Evolutionary conservation across 2,113 vertebrate genomes (phyloP).

Genomic region (Xiphophorus couchianus): DNA sequence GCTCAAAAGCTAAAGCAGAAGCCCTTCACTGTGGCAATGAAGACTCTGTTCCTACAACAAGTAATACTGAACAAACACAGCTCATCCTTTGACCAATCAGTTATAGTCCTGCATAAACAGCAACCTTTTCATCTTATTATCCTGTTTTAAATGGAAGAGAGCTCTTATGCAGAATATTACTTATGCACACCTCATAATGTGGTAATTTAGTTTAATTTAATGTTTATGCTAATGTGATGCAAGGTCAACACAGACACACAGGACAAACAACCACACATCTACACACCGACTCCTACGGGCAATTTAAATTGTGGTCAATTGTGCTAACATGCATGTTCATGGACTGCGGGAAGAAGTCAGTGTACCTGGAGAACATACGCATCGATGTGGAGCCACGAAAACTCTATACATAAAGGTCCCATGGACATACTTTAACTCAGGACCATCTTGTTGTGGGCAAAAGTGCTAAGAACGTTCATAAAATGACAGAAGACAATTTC

Average conservation of each 20-base stretch:
- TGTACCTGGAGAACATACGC: not conserved
- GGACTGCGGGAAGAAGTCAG: not conserved
- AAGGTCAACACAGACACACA: not conserved
- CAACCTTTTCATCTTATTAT: constrained; percentile 8
- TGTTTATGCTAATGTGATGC: constrained; percentile 13
- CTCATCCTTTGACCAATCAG: not conserved
- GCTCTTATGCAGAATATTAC: constrained; percentile 31
- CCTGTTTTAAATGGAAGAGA: constrained; percentile 11
- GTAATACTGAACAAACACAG: not conserved
- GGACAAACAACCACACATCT: too few species aligned
- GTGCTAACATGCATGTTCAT: not conserved
- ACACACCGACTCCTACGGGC: not conserved
- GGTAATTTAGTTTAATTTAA: constrained; percentile 39
- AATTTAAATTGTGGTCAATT: not conserved
- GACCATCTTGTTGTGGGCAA: too few species aligned
- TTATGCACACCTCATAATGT: constrained; percentile 42
- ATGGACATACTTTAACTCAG: not conserved
- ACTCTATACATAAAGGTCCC: not conserved
- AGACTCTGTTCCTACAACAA: not conserved
- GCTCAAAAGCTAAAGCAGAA: constrained; percentile 15
- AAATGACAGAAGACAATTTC: not conserved
- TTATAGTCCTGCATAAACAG: constrained; percentile 10
- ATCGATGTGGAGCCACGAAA: not conserved
- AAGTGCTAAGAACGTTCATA: not conserved
- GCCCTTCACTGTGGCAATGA: not conserved